These are phyloP conservation scores for Resseliella maxima DNA, from an alignment of 2,888 invertebrate species.

Conservation along the genomic window DNA sequence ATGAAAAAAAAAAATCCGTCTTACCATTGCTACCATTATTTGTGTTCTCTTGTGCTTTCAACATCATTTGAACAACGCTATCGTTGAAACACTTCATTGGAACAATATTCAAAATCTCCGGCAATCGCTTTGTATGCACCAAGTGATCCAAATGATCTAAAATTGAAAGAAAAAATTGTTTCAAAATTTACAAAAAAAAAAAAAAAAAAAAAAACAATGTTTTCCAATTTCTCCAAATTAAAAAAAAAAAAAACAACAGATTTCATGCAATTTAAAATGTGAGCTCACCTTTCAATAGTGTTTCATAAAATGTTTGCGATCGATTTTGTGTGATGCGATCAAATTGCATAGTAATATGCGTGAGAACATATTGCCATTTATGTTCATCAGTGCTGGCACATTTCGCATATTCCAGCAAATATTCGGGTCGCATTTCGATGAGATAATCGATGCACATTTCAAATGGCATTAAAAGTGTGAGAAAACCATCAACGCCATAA, in stretches of 20 bases:
- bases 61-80: background rate
- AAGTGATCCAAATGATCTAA: constrained; percentile 50
- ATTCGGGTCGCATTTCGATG: constrained; percentile 73
- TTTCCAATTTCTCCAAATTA: background rate
- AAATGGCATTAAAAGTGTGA: constrained; percentile 68
- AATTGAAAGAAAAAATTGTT: no score
- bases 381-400: constrained; percentile 64
- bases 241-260: background rate
- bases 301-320: constrained; percentile 51
- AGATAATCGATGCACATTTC: constrained; percentile 70
- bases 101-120: background rate
- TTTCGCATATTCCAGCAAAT: constrained; percentile 75
- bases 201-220: background rate
- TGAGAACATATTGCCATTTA: constrained; percentile 36
- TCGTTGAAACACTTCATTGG: constrained; percentile 1
- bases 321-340: background rate
- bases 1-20: no score
- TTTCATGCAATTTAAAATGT: background rate
- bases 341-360: constrained; percentile 40
- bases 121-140: constrained; percentile 42
- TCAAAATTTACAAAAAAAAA: background rate
- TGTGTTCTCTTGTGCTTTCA: background rate
- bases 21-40: background rate
- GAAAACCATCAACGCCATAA: constrained; percentile 70
- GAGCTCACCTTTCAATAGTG: constrained; percentile 49